Conservation (phyloP, 2,888 invertebrate species). For the Phaonia tiefii region DNA sequence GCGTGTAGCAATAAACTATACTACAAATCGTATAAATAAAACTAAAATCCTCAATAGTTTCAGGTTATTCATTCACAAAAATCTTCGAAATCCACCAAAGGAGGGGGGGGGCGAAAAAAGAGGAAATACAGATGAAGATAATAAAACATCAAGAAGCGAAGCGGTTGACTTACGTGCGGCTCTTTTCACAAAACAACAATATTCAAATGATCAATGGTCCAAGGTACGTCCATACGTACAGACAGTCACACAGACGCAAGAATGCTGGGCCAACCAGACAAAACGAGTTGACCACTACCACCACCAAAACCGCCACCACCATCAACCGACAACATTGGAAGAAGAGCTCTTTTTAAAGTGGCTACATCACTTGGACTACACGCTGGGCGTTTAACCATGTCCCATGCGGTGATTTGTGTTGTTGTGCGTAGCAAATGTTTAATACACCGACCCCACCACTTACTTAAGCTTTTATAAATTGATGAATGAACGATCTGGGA, state of each 20-base stretch:
- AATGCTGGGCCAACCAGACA: no score
- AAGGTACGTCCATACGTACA: background rate
- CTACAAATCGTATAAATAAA: slow-evolving; percentile 15
- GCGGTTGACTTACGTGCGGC: slow-evolving; percentile 54
- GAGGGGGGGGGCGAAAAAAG: background rate
- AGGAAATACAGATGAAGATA: slow-evolving; percentile 13
- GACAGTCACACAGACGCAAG: background rate
- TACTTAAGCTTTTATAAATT: slow-evolving; percentile 59
- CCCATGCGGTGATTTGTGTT: slow-evolving; percentile 66
- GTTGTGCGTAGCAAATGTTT: slow-evolving; percentile 66
- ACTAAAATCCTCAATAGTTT: slow-evolving; percentile 40
- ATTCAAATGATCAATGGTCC: slow-evolving; percentile 55
- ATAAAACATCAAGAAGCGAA: background rate
- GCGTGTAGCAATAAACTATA: slow-evolving; percentile 10
- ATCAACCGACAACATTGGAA: background rate
- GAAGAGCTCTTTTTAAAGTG: slow-evolving; percentile 52
- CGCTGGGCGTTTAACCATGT: slow-evolving; percentile 64
- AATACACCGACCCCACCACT: slow-evolving; percentile 56
- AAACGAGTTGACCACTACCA: slow-evolving; percentile 20
- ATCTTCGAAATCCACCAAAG: background rate
- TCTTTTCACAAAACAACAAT: slow-evolving; percentile 43
- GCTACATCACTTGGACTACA: slow-evolving; percentile 46
- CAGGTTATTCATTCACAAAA: slow-evolving; percentile 63
- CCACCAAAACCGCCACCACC: background rate
- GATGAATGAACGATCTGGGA: slow-evolving; percentile 27